These are phyloP conservation scores for Drosophila lutescens DNA, from an alignment of 2,888 invertebrate genomes.

Conservation along the genomic window DNA sequence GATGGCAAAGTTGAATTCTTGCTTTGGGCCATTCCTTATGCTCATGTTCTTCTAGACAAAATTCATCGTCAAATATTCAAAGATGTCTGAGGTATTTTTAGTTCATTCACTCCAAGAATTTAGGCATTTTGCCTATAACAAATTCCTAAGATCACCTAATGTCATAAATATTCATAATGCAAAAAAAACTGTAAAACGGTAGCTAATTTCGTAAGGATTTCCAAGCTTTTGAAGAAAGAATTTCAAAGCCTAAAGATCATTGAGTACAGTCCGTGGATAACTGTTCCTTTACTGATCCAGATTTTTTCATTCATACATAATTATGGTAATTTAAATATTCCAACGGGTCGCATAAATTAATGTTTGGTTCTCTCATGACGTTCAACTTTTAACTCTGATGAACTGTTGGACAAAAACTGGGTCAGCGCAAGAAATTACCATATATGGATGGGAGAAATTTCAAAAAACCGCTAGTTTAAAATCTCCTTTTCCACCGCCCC, in stretches of 20 bases:
- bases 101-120: background rate
- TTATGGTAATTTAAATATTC: background rate
- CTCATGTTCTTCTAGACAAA: background rate
- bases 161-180: slow-evolving; percentile 22
- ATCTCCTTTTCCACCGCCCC: no score
- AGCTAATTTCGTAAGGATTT: background rate
- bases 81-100: slow-evolving; percentile 2
- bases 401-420: slow-evolving; percentile 17
- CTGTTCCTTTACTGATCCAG: background rate
- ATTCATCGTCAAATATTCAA: background rate
- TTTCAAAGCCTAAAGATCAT: background rate
- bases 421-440: background rate
- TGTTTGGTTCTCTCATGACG: background rate
- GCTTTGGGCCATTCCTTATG: background rate
- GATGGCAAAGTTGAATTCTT: background rate
- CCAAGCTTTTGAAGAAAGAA: background rate
- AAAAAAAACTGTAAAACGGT: background rate
- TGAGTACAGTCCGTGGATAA: background rate
- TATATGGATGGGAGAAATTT: slow-evolving; percentile 4
- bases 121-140: background rate
- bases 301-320: background rate
- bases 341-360: background rate
- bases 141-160: no score
- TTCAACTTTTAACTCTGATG: background rate
- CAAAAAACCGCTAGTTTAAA: background rate